These are phyloP conservation scores for Microhierax caerulescens DNA, from an alignment of 2,797 vertebrate species.

Conservation along the genomic window DNA sequence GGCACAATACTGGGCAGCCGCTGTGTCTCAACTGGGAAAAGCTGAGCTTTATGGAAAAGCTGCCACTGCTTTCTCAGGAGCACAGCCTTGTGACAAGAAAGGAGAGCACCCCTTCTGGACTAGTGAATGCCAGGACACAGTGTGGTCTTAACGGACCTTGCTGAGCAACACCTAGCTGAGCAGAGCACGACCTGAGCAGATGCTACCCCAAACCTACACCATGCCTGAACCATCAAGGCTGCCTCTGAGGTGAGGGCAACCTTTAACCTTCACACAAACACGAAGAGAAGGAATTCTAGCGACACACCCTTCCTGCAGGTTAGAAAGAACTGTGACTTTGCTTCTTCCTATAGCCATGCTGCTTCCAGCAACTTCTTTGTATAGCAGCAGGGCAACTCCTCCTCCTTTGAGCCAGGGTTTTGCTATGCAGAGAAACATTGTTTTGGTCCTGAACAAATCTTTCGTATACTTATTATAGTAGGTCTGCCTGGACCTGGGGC, in stretches of 20 bases:
- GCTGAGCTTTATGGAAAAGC: neutral
- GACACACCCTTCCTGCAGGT: neutral
- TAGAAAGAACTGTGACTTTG: neutral
- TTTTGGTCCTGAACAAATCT: neutral
- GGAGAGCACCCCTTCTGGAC: neutral
- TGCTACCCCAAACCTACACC: neutral
- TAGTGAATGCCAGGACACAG: neutral
- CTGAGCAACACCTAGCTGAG: neutral
- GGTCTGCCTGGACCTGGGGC: neutral
- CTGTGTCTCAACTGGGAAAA: neutral
- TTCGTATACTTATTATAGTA: neutral
- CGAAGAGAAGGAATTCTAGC: neutral
- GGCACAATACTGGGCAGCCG: neutral
- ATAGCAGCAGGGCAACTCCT: neutral
- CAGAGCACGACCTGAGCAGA: neutral
- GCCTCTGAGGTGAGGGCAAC: neutral
- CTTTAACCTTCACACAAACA: neutral
- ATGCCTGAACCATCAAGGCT: neutral
- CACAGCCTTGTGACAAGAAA: neutral
- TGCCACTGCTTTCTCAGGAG: neutral
- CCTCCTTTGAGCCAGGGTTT: neutral
- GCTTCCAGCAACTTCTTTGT: neutral
- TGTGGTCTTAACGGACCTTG: fast-evolving
- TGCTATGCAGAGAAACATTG: neutral
- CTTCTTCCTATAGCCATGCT: neutral